A percentile compares a stretch with the other conserved stretches of the same genome.
phyloP scores from a whole-genome alignment of 2,113 vertebrate species.

The Acanthochromis polyacanthus region DNA sequence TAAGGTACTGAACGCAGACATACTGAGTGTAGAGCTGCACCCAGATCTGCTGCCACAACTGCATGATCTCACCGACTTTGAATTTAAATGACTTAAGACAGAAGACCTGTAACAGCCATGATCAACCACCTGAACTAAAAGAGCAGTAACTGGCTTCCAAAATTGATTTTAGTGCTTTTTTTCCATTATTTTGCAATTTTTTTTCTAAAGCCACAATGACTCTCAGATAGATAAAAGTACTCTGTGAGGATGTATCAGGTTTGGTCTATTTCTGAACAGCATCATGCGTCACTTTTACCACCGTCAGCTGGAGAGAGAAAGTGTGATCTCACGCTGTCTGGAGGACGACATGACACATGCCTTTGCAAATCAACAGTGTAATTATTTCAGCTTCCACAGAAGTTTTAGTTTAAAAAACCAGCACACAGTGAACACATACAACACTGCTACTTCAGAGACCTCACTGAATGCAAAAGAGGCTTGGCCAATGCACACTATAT shows the following conservation, averaged over 20 bases:
- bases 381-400: neutral
- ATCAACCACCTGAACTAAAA: too few species aligned
- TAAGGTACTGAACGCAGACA: slow-evolving; percentile 2
- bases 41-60: too few species aligned
- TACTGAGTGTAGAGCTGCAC: too few species aligned
- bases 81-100: neutral
- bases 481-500: slow-evolving; percentile 46
- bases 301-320: neutral
- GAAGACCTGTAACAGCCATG: too few species aligned
- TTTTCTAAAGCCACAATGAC: neutral
- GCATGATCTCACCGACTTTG: neutral
- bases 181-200: neutral
- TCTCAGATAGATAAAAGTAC: neutral
- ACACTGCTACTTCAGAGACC: neutral
- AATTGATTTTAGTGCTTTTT: neutral
- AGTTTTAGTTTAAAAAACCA: neutral
- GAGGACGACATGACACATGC: neutral
- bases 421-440: neutral
- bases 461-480: slow-evolving; percentile 67
- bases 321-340: neutral
- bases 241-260: too few species aligned
- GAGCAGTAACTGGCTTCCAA: too few species aligned
- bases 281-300: slow-evolving; percentile 7
- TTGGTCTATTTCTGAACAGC: neutral
- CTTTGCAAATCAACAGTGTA: neutral